These are phyloP conservation scores for Characodon lateralis DNA, from an alignment of 2,797 vertebrate genomes.

Conservation along the genomic window DNA sequence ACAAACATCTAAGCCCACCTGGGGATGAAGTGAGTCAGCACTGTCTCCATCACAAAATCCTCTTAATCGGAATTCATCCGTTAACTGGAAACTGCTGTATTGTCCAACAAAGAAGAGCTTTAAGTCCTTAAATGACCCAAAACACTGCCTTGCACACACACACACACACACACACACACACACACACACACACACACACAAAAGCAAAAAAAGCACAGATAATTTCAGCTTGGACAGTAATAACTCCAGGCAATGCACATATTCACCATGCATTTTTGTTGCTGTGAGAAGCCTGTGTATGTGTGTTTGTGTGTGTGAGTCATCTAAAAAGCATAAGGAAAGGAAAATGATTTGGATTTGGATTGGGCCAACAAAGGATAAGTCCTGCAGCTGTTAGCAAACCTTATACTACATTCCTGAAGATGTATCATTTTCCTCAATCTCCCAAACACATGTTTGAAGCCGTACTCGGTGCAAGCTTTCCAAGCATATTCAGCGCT, in stretches of 20 bases:
- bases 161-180: background rate
- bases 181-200: background rate
- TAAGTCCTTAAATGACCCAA: conserved; percentile 35
- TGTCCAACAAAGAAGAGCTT: conserved; percentile 35
- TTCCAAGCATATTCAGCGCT: background rate
- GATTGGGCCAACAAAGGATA: conserved; percentile 55
- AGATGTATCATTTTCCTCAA: conserved; percentile 15
- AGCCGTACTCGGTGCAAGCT: background rate
- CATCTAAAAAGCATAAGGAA: conserved; percentile 51
- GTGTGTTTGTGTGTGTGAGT: conserved; percentile 24
- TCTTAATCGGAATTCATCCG: conserved; percentile 37
- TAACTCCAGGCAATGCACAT: conserved; percentile 56
- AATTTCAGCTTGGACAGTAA: background rate
- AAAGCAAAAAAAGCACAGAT: background rate
- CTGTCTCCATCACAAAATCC: conserved; percentile 53
- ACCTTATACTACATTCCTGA: conserved; percentile 19
- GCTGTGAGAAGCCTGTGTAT: conserved; percentile 15
- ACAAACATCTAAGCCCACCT: conserved; percentile 47
- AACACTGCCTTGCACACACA: conserved; percentile 4
- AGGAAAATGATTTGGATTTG: conserved; percentile 61
- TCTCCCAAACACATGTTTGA: background rate
- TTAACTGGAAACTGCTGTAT: conserved; percentile 52
- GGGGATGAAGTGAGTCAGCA: conserved; percentile 34
- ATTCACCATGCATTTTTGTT: conserved; percentile 31
- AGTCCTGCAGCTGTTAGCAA: conserved; percentile 64